Evolutionary conservation across 2,113 vertebrate species (phyloP).

Genomic region (Halichoeres trimaculatus): DNA sequence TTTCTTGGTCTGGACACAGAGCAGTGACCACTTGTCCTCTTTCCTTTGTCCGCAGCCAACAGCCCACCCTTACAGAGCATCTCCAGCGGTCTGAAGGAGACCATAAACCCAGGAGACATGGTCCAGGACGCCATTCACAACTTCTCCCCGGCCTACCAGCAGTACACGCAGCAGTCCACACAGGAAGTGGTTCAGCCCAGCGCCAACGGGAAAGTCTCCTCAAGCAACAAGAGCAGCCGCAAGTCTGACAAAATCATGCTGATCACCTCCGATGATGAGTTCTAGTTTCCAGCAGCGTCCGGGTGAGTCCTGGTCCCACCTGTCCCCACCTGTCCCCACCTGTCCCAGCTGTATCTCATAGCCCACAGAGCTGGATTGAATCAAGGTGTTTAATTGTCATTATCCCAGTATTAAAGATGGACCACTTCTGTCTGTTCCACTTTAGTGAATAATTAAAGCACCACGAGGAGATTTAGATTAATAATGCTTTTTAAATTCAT

Average conservation of each 20-base stretch:
- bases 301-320: constrained; percentile 40
- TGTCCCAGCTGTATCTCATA: constrained; percentile 32
- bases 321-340: too few species aligned
- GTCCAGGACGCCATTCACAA: constrained; percentile 95
- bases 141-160: constrained; percentile 91
- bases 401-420: constrained; percentile 53
- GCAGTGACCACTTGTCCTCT: neutral
- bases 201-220: constrained; percentile 76
- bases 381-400: constrained; percentile 57
- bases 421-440: constrained; percentile 30
- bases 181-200: constrained; percentile 85
- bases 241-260: constrained; percentile 93
- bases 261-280: constrained; percentile 91
- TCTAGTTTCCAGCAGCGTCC: constrained; percentile 78
- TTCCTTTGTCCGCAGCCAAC: constrained; percentile 77
- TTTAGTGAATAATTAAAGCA: constrained; percentile 50
- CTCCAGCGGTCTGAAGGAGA: constrained; percentile 94
- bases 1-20: neutral
- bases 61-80: constrained; percentile 94
- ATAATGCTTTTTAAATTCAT: constrained; percentile 18
- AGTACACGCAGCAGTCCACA: constrained; percentile 92
- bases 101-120: constrained; percentile 93
- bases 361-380: constrained; percentile 41
- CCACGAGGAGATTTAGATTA: constrained; percentile 11
- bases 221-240: constrained; percentile 69